Evolutionary conservation across 2,888 invertebrate genomes (phyloP).

Genomic region (Gerris lacustris): DNA sequence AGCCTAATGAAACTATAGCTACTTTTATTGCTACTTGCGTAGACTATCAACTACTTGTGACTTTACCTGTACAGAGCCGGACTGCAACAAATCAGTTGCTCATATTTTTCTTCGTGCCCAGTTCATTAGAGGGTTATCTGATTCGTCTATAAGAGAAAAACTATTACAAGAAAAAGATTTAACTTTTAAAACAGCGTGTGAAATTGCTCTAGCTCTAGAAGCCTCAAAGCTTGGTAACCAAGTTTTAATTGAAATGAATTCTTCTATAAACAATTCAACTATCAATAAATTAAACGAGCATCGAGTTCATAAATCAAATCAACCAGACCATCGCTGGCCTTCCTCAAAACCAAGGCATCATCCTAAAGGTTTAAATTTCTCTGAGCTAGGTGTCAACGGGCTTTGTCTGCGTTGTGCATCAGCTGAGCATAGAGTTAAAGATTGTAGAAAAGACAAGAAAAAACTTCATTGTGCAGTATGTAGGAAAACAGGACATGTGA

Average conservation of each 20-base stretch:
- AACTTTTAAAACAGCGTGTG: neutral
- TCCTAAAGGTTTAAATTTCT: neutral
- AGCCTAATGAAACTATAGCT: neutral
- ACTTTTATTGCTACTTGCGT: neutral
- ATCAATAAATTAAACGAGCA: neutral
- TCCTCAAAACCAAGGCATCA: neutral
- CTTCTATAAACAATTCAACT: neutral
- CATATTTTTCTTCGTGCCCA: constrained; percentile 10
- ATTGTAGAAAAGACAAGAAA: neutral
- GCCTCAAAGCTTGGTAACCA: neutral
- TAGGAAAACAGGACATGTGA: neutral
- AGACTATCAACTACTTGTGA: neutral
- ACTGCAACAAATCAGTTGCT: neutral
- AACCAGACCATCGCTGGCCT: neutral
- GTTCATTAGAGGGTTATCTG: constrained; percentile 14
- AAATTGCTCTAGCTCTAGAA: constrained; percentile 12
- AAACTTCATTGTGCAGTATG: neutral
- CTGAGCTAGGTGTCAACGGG: neutral
- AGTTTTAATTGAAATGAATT: neutral
- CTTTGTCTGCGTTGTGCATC: neutral
- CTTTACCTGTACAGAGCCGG: neutral
- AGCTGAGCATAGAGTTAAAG: neutral
- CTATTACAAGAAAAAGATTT: constrained; percentile 7
- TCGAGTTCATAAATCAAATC: neutral
- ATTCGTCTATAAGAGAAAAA: constrained; percentile 12